Evolutionary conservation across 1,140 invertebrate species (phyloP), one percentile per base, ranked within the genome.

Genomic region (Callitettix versicolor): DNA sequence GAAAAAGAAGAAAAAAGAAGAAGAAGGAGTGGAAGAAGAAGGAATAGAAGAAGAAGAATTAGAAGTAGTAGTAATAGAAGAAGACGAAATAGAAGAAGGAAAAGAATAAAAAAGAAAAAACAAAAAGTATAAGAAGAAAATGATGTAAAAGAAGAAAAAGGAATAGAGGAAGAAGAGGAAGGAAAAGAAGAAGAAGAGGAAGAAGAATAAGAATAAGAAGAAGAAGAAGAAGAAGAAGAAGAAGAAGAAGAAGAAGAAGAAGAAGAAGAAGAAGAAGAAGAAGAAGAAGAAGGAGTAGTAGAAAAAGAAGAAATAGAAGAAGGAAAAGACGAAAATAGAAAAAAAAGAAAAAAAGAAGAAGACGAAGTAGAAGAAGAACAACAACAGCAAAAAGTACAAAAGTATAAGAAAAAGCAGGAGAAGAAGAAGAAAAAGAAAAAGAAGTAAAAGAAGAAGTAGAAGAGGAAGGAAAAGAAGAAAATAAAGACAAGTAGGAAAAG

Each of bases 381-480:
- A 36, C 7, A 36, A 36, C 7, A 36, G 34, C 7, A 36, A n/a
- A 36, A 36, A 36, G n/a, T n/a, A 36, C 7, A 36, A 7, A n/a
- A n/a, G n/a, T n/a, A n/a, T n/a, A n/a, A n/a, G n/a, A n/a, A n/a
- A n/a, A n/a, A n/a, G n/a, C n/a, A n/a, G 34, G n/a, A 36, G n/a
- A n/a, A n/a, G n/a, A 36, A n/a, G 34, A 36, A 36, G n/a, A 36
- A n/a, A 36, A 36, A n/a, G 34, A 36, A 36, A 36, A n/a, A 36
- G n/a, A 36, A 36, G 34, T 9, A 36, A n/a, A 36, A 36, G n/a
- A 36, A 36, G 34, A 36, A 36, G 34, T 7, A 36, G n/a, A 36
- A n/a, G 34, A 36, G n/a, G 34, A 81, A 81, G 57, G 79, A 84
- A 38, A 82, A 84, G 5, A 87, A n/a, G n/a, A n/a, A n/a, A n/a